These are phyloP conservation scores for Lichenostomus cassidix DNA, from an alignment of 2,113 vertebrate species.

Conservation along the genomic window DNA sequence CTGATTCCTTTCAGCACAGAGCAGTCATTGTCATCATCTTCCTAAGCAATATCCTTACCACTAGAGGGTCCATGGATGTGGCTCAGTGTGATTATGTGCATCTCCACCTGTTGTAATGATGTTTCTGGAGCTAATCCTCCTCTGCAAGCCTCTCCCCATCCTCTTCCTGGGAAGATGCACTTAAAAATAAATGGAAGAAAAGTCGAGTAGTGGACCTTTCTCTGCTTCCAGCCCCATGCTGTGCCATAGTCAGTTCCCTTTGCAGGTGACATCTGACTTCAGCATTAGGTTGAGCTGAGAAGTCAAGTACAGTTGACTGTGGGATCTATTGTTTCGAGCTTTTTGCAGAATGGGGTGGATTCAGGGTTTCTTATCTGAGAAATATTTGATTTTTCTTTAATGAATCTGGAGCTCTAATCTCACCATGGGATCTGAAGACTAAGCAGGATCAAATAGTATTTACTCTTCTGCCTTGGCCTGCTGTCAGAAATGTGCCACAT, in stretches of 20 bases:
- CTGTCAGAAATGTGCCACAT: neutral
- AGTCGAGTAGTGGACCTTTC: neutral
- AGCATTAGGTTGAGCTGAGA: neutral
- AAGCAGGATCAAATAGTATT: neutral
- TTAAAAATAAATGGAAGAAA: neutral
- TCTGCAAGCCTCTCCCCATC: neutral
- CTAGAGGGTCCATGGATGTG: neutral
- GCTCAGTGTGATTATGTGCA: too few relatives aligned
- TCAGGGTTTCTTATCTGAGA: neutral
- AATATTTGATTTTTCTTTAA: neutral
- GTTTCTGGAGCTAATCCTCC: neutral
- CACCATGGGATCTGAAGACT: neutral
- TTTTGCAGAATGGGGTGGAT: neutral
- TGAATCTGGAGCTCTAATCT: neutral
- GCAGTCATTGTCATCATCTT: neutral
- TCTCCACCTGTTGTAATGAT: neutral
- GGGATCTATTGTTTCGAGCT: neutral
- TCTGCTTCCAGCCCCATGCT: too few relatives aligned
- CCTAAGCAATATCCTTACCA: neutral
- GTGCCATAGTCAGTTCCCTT: neutral
- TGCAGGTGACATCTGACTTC: neutral
- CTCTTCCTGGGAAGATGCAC: neutral
- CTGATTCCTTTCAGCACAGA: neutral
- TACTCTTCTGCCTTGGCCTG: neutral
- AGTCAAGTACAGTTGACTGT: neutral